phyloP scores from a whole-genome alignment of 2,888 invertebrate species.

The Heliconius ethilla region DNA sequence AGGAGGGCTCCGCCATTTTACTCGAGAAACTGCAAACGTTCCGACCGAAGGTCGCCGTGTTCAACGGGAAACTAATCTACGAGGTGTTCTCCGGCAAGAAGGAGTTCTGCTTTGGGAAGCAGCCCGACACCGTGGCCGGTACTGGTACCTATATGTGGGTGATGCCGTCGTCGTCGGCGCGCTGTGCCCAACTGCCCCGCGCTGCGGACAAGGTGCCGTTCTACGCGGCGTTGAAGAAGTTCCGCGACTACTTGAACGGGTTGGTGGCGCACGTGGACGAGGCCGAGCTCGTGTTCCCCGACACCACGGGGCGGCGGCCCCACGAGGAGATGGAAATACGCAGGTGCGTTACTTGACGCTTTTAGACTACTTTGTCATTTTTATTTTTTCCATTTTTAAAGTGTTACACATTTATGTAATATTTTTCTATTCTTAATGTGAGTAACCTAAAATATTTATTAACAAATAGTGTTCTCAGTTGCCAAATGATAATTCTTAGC shows the following conservation, averaged over 20 bases:
- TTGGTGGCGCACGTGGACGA: slow-evolving; percentile 92
- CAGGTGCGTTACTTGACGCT: slow-evolving; percentile 53
- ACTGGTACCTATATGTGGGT: slow-evolving; percentile 99
- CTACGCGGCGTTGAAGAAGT: slow-evolving; percentile 96
- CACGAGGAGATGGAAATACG: slow-evolving; percentile 81
- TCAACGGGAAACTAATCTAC: slow-evolving; percentile 98
- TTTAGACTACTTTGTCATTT: too few species aligned
- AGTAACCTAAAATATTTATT: too few species aligned
- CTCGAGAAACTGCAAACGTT: slow-evolving; percentile 94
- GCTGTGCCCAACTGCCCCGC: slow-evolving; percentile 98
- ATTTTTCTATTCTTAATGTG: too few species aligned
- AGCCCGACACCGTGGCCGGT: slow-evolving; percentile 95
- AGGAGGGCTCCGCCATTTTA: slow-evolving; percentile 94
- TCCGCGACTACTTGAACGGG: slow-evolving; percentile 96
- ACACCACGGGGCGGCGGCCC: slow-evolving; percentile 75
- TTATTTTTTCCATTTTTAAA: too few species aligned
- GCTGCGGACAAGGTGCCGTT: slow-evolving; percentile 99
- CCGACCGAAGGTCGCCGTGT: slow-evolving; percentile 88
- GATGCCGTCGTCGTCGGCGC: slow-evolving; percentile 98
- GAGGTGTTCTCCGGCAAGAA: slow-evolving; percentile 98
- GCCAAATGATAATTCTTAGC: too few species aligned
- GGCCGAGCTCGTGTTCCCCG: slow-evolving; percentile 91
- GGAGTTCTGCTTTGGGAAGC: slow-evolving; percentile 97
- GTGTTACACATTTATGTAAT: too few species aligned
- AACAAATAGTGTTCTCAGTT: too few species aligned